phyloP scores from a whole-genome alignment of 2,888 invertebrate species.

The Amphipoea oculea region DNA sequence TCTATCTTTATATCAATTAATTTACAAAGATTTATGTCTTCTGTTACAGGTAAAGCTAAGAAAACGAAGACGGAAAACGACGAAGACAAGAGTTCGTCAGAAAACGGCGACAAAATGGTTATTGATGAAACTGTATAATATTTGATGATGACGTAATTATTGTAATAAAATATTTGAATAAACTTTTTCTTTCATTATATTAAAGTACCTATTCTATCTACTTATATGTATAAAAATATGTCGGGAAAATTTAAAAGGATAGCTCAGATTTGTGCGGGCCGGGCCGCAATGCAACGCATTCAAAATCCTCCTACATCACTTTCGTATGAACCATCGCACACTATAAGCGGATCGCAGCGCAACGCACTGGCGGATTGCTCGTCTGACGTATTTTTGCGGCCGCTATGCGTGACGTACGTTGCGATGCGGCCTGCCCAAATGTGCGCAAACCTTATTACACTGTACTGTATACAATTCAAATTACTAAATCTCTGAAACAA shows the following conservation, averaged over 20 bases:
- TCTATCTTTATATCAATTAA: background rate
- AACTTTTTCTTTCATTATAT: background rate
- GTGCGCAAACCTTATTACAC: background rate
- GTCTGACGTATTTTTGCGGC: no score
- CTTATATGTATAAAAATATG: no score
- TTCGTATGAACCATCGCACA: no score
- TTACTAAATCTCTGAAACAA: background rate
- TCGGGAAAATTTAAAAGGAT: background rate
- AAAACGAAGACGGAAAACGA: conserved; percentile 58
- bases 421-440: background rate
- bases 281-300: background rate
- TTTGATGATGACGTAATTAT: background rate
- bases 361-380: no score
- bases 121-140: conserved; percentile 45
- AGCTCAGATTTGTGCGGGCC: background rate
- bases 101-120: conserved; percentile 64
- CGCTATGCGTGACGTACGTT: background rate
- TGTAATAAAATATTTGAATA: conserved; percentile 23
- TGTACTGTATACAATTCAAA: background rate
- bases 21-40: background rate
- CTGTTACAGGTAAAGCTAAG: conserved; percentile 73
- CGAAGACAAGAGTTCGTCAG: conserved; percentile 57
- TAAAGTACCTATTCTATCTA: background rate
- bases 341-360: no score
- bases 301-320: no score